A percentile compares a stretch with the other conserved stretches of the same genome.
phyloP scores from a whole-genome alignment of 30 jellyfish, hydroid and myxozoan genomes.

The Clytia hemisphaerica region DNA sequence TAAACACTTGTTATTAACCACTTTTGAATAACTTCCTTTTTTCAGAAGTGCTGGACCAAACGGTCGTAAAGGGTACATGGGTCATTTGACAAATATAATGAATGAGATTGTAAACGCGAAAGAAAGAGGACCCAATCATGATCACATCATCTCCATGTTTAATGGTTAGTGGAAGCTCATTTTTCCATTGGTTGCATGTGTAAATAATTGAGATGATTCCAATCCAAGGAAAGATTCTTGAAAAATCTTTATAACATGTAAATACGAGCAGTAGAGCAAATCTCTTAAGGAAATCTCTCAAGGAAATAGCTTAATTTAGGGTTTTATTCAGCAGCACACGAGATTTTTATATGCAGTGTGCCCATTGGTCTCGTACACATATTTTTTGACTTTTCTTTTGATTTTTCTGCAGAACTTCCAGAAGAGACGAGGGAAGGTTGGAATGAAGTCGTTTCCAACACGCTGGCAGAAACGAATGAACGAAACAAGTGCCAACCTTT shows the following conservation, averaged over 20 bases:
- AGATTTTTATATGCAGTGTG: too few relatives aligned
- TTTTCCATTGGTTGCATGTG: neutral
- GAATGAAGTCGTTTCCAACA: constrained; percentile 67
- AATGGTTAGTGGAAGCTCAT: constrained; percentile 27
- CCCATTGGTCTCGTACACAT: too few relatives aligned
- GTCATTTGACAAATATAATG: constrained; percentile 74
- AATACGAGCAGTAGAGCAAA: too few relatives aligned
- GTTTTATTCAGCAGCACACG: too few relatives aligned
- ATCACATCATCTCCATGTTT: constrained; percentile 34
- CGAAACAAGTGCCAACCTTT: constrained; percentile 51
- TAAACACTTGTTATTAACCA: neutral
- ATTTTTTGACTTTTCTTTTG: neutral
- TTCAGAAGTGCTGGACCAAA: constrained; percentile 56
- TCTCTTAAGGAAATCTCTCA: too few relatives aligned
- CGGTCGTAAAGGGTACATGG: constrained; percentile 87
- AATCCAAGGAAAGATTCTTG: too few relatives aligned
- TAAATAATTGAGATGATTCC: neutral
- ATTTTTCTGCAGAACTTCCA: constrained; percentile 51
- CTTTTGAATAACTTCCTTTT: neutral
- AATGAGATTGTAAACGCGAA: constrained; percentile 44
- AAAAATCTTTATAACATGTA: too few relatives aligned
- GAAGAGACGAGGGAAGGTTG: constrained; percentile 62
- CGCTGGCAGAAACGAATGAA: constrained; percentile 52
- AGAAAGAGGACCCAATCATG: constrained; percentile 71
- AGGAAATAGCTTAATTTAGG: too few relatives aligned